Conservation (phyloP, 2,888 invertebrate genomes). For the Platypus cylindrus region DNA sequence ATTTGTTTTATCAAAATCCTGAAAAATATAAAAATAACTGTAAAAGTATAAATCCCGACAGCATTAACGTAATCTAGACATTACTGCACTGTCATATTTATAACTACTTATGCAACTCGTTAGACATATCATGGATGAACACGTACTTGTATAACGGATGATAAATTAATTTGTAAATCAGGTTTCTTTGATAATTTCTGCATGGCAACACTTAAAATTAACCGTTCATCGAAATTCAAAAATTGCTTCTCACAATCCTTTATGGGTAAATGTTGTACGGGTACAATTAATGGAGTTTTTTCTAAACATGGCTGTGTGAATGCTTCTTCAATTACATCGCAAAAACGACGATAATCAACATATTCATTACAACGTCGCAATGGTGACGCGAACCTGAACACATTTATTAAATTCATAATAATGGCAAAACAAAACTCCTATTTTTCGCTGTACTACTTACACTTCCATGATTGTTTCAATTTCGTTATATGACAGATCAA, state of each 20-base stretch:
- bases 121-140: too few species aligned
- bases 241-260: constrained; percentile 49
- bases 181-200: constrained; percentile 53
- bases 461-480: constrained; percentile 58
- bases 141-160: constrained; percentile 55
- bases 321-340: constrained; percentile 54
- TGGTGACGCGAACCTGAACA: constrained; percentile 51
- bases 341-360: constrained; percentile 57
- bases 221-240: constrained; percentile 63
- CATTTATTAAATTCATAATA: too few species aligned
- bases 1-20: constrained; percentile 56
- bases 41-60: too few species aligned
- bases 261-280: constrained; percentile 57
- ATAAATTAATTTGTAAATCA: constrained; percentile 54
- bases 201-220: constrained; percentile 48
- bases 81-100: too few species aligned
- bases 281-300: constrained; percentile 53
- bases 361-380: constrained; percentile 44
- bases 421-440: background rate
- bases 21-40: constrained; percentile 22
- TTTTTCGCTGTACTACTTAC: constrained; percentile 35
- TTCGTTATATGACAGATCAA: constrained; percentile 53
- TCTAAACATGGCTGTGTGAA: constrained; percentile 52
- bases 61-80: too few species aligned
- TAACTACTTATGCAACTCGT: too few species aligned